A percentile compares a stretch with the other conserved stretches of the same genome.
phyloP scores from a whole-genome alignment of 2,797 vertebrate genomes.

The Agapornis canus region DNA sequence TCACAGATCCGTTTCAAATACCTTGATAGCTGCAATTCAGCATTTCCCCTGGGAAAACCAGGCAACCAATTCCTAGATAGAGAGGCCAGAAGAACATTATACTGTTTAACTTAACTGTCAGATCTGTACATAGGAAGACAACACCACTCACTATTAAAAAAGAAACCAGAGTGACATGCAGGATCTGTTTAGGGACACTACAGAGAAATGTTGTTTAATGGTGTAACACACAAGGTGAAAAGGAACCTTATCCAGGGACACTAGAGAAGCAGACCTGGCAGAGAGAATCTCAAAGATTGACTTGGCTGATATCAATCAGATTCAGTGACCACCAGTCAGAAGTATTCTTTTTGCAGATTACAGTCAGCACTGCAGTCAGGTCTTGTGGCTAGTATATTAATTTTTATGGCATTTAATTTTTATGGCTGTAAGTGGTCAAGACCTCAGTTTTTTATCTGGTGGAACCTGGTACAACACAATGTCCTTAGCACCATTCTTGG shows the following conservation, averaged over 20 bases:
- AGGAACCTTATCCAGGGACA: background rate
- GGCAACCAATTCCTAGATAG: background rate
- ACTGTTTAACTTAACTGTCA: background rate
- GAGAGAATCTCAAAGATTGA: background rate
- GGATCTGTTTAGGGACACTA: background rate
- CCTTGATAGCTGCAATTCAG: background rate
- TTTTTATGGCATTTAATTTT: background rate
- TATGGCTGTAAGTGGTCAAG: slow-evolving; percentile 26
- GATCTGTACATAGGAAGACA: background rate
- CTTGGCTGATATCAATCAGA: background rate
- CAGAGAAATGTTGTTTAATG: background rate
- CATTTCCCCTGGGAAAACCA: background rate
- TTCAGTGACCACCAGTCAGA: background rate
- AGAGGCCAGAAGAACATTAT: background rate
- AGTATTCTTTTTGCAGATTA: background rate
- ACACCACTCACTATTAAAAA: background rate
- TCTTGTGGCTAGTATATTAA: background rate
- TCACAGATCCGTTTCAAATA: background rate
- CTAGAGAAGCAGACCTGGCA: background rate
- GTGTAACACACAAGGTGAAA: background rate
- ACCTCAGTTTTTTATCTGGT: slow-evolving; percentile 10
- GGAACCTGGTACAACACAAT: background rate
- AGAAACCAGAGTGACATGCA: rapidly evolving
- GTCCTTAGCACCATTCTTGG: background rate
- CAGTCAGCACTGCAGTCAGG: background rate